Evolutionary conservation across 2,888 invertebrate genomes (phyloP).

Genomic region (Chydorus sphaericus): DNA sequence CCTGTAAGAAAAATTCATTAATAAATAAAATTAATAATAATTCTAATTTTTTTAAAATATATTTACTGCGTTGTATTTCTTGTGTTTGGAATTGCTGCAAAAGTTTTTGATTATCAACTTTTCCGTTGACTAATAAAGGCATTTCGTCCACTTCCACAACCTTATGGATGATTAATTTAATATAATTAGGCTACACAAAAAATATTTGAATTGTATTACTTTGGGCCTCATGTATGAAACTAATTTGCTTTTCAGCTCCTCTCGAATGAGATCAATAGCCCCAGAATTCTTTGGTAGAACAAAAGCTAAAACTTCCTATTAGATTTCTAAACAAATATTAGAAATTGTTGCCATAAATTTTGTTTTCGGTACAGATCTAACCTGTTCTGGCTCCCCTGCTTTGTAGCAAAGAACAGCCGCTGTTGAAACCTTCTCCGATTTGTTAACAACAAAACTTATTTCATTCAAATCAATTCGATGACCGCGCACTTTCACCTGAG

Average conservation of each 20-base stretch:
- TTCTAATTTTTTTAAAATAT: not conserved
- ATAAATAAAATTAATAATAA: not conserved
- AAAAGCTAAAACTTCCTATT: not conserved
- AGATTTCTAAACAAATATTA: too few species aligned
- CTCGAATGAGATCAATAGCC: not conserved
- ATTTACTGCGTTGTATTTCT: not conserved
- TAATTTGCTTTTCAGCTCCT: not conserved
- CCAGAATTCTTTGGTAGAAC: not conserved
- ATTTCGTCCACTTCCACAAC: conserved; percentile 42
- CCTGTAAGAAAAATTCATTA: not conserved
- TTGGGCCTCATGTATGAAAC: conserved; percentile 9
- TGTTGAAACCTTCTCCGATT: not conserved
- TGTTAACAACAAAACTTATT: conserved; percentile 47
- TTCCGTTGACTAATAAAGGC: conserved; percentile 70
- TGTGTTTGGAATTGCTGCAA: conserved; percentile 53
- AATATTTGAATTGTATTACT: not conserved
- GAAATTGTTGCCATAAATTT: not conserved
- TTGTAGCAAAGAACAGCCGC: conserved; percentile 42
- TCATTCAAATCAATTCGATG: conserved; percentile 73
- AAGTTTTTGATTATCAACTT: conserved; percentile 64
- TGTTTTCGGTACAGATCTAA: too few species aligned
- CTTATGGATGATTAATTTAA: conserved; percentile 7
- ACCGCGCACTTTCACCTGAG: conserved; percentile 72
- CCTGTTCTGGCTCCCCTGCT: conserved; percentile 44
- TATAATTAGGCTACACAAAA: not conserved